Evolutionary conservation across 2,797 vertebrate species (phyloP).

Genomic region (Enteromius trimaculatus): DNA sequence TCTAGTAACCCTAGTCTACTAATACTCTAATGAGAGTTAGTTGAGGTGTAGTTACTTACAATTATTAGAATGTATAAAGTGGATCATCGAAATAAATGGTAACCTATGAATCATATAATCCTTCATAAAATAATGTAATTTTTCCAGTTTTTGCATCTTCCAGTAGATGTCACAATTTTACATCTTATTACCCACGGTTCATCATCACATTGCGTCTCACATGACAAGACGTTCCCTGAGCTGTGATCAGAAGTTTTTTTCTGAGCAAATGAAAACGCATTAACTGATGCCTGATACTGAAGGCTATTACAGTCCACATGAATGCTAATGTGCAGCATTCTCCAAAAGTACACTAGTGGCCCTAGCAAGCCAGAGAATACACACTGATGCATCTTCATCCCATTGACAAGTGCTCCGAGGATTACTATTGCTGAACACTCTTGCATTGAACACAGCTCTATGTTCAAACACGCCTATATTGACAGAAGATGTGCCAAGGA

Average conservation of each 20-base stretch:
- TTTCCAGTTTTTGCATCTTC: constrained; percentile 41
- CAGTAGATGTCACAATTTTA: constrained; percentile 60
- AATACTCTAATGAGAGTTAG: background rate
- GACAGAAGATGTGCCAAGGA: constrained; percentile 36
- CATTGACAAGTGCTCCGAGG: constrained; percentile 18
- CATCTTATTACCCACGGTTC: constrained; percentile 17
- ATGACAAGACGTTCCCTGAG: background rate
- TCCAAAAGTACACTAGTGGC: background rate
- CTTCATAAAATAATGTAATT: background rate
- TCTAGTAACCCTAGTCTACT: background rate
- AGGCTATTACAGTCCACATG: background rate
- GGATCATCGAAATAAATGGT: background rate
- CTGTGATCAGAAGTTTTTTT: background rate
- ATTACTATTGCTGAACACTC: constrained; percentile 1
- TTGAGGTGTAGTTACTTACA: background rate
- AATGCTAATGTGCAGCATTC: background rate
- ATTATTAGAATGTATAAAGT: background rate
- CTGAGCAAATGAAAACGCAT: background rate
- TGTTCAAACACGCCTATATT: constrained; percentile 39
- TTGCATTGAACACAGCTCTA: constrained; percentile 21
- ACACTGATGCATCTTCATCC: constrained; percentile 10
- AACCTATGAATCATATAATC: background rate
- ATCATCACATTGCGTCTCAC: background rate
- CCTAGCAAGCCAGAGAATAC: background rate
- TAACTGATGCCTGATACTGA: background rate